Conservation (phyloP, 2,797 vertebrate genomes). For the Intellagama lesueurii region DNA sequence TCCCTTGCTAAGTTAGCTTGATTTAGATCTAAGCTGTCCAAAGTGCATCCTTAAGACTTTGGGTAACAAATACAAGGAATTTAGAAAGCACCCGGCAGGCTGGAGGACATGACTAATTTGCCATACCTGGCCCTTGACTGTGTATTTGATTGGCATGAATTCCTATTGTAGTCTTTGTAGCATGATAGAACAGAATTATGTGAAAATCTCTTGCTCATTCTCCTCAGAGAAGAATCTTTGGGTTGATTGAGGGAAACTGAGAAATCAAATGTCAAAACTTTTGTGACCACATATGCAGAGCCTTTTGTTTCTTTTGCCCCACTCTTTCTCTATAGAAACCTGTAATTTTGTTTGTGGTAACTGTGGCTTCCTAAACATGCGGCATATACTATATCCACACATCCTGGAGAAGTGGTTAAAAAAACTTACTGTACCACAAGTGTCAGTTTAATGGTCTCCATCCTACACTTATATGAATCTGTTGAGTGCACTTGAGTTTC, state of each 20-base stretch:
- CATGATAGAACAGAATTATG: slow-evolving; percentile 20
- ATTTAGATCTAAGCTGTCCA: slow-evolving; percentile 31
- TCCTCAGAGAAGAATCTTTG: slow-evolving; percentile 16
- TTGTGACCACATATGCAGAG: slow-evolving; percentile 25
- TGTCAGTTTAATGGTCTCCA: slow-evolving; percentile 49
- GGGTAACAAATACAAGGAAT: not conserved
- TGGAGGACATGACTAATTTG: not conserved
- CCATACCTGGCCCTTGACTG: not conserved
- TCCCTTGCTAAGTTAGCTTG: not conserved
- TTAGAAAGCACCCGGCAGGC: not conserved
- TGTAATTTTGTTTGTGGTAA: slow-evolving; percentile 20
- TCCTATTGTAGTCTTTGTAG: slow-evolving; percentile 7
- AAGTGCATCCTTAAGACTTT: not conserved
- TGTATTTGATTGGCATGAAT: slow-evolving; percentile 12
- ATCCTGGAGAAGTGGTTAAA: slow-evolving; percentile 35
- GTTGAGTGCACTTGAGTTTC: slow-evolving; percentile 57
- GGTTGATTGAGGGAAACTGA: slow-evolving; percentile 41
- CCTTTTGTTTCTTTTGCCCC: slow-evolving; percentile 13
- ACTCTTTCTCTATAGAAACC: slow-evolving; percentile 33
- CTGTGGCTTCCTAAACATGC: slow-evolving; percentile 30
- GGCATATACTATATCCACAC: slow-evolving; percentile 11
- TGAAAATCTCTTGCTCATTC: not conserved
- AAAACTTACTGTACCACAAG: slow-evolving; percentile 13
- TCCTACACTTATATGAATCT: slow-evolving; percentile 27
- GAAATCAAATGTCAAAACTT: slow-evolving; percentile 14